Percentiles rank a stretch among this genome's conserved stretches.
These are phyloP conservation scores for Phalangium opilio DNA, from an alignment of 2,888 invertebrate genomes.

Conservation along the genomic window DNA sequence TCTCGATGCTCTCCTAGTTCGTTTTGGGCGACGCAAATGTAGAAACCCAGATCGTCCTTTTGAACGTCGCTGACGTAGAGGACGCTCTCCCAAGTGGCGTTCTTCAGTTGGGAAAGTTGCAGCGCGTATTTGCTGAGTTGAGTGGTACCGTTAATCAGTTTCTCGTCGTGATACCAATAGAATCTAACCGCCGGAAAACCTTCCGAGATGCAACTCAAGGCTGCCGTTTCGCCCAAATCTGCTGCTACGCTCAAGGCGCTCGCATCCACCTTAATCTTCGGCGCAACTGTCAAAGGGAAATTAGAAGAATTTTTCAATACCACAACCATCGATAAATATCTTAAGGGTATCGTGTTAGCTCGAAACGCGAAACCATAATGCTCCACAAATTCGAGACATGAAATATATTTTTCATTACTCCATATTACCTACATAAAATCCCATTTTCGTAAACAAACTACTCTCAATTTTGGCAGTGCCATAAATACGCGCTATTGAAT, in stretches of 20 bases:
- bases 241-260: slow-evolving; percentile 67
- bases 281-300: slow-evolving; percentile 45
- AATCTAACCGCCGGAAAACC: slow-evolving; percentile 69
- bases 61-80: slow-evolving; percentile 64
- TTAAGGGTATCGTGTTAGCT: no score
- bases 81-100: slow-evolving; percentile 61
- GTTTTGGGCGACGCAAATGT: slow-evolving; percentile 75
- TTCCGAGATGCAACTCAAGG: slow-evolving; percentile 49
- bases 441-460: no score
- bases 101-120: slow-evolving; percentile 42
- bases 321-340: no score
- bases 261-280: slow-evolving; percentile 70
- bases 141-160: slow-evolving; percentile 3
- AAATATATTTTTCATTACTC: no score
- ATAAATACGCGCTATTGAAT: no score
- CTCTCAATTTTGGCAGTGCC: no score
- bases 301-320: no score
- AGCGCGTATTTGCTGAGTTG: slow-evolving; percentile 7
- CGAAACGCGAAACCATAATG: no score
- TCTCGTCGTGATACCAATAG: slow-evolving; percentile 42
- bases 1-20: slow-evolving; percentile 55
- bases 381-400: no score
- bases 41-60: slow-evolving; percentile 70
- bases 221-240: slow-evolving; percentile 48
- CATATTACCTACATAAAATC: no score